Evolutionary conservation across 2,888 invertebrate genomes (phyloP), one percentile per base, ranked within the genome.

Genomic region (Adineta ricciae): DNA sequence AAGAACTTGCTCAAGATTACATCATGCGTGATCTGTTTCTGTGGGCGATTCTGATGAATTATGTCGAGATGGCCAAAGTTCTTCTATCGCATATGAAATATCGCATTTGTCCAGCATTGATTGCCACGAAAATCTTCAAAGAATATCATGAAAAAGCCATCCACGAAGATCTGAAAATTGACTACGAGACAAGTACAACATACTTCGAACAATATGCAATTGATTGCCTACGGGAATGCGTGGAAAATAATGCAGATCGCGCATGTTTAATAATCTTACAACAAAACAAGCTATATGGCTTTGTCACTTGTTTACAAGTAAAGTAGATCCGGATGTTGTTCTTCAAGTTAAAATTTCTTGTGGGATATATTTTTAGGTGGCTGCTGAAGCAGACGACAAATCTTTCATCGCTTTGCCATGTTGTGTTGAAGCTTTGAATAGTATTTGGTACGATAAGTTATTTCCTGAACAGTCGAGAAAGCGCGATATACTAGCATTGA

Each of bases 121-220:
- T 78, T 41, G 78, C 78, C 38, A 78, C 78, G 41, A 78, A 78
- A 78, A n/a, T 78, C 14, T 24, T 78, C n/a, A 78, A 78, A 78
- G 0, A 38, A 41, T 78, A 38, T 41, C 11, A 14, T 41, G 5
- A 2, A 0, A 24, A 2, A n/a, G 41, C 78, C 8, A 2, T 8
- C 14, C n/a, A 78, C 14, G 41, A 41, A 9, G 11, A 41, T 14
- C 0, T 41, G 24, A 21, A 78, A 41, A 41, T 41, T n/a, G 16
- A 4, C 2, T 78, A 41, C 4, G 0, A 24, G 5, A 11, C 24
- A 24, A 38, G 2, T 21, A 5, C 3, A 8, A 11, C 21, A 11
- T 78, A 78, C 41, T 78, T 78, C 24, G 78, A 78, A 41, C 1
- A 38, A 41, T 78, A 41, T 78, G 78, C 78, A 19, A 78, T 78